These are phyloP conservation scores for Paragorgia papillata DNA, from an alignment of 92 coral and sea anemone species.

Conservation along the genomic window DNA sequence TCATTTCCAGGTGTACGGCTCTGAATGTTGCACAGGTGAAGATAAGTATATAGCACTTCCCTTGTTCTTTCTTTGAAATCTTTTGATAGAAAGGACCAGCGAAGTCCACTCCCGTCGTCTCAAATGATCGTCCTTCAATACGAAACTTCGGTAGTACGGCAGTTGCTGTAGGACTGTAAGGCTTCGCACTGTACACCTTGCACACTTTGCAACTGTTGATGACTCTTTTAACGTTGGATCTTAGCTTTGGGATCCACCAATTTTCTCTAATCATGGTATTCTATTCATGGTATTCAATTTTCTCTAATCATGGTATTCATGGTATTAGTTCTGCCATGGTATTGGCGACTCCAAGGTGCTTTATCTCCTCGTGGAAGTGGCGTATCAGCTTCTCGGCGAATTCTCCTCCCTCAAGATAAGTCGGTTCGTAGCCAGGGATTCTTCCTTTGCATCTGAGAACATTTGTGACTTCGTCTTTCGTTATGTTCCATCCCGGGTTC, in stretches of 20 bases:
- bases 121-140: slow-evolving; percentile 22
- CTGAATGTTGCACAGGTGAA: slow-evolving; percentile 63
- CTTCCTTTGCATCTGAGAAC: slow-evolving; percentile 61
- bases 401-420: slow-evolving; percentile 54
- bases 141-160: slow-evolving; percentile 19
- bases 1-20: slow-evolving; percentile 55
- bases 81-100: slow-evolving; percentile 43
- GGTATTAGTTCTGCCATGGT: slow-evolving; percentile 58
- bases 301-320: slow-evolving; percentile 17
- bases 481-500: slow-evolving; percentile 57
- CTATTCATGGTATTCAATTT: slow-evolving; percentile 23
- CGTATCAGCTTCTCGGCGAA: slow-evolving; percentile 64
- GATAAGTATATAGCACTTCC: slow-evolving; percentile 54
- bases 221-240: slow-evolving; percentile 15
- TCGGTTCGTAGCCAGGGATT: slow-evolving; percentile 60
- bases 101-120: slow-evolving; percentile 42
- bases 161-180: slow-evolving; percentile 27
- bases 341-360: slow-evolving; percentile 63
- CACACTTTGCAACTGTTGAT: slow-evolving; percentile 30
- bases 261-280: slow-evolving; percentile 43
- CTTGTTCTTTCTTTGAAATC: slow-evolving; percentile 48
- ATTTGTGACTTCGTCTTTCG: slow-evolving; percentile 44
- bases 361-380: slow-evolving; percentile 50
- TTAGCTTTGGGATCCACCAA: slow-evolving; percentile 50
- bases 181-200: slow-evolving; percentile 41